These are phyloP conservation scores for Amblyornis subalaris DNA, from an alignment of 2,113 vertebrate species.

Conservation along the genomic window DNA sequence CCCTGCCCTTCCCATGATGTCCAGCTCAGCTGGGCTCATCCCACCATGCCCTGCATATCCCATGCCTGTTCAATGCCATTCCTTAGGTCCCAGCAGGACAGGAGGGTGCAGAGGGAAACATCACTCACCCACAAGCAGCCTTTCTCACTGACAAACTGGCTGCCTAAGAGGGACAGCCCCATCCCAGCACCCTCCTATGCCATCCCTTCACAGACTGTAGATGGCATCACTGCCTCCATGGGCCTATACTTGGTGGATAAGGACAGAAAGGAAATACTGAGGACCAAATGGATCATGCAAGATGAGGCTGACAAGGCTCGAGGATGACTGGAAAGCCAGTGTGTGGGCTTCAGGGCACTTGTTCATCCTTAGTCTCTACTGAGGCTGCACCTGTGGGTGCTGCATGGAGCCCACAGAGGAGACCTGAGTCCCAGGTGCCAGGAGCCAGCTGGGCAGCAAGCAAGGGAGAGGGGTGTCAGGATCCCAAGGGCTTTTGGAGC, in stretches of 20 bases:
- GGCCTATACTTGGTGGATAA: neutral
- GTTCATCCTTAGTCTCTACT: too few relatives aligned
- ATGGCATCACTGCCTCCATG: fast-evolving
- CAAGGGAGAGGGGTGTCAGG: fast-evolving
- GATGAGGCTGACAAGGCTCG: fast-evolving
- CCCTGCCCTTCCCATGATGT: too few relatives aligned
- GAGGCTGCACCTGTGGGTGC: neutral
- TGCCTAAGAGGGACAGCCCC: neutral
- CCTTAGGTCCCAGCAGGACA: neutral
- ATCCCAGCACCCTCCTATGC: neutral
- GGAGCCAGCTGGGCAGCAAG: neutral
- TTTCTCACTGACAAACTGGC: neutral
- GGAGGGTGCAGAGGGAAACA: neutral
- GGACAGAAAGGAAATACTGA: neutral
- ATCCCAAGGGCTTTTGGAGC: neutral
- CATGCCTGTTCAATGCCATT: fast-evolving
- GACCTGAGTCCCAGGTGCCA: neutral
- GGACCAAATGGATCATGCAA: neutral
- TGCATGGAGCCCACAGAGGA: fast-evolving
- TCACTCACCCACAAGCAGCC: neutral
- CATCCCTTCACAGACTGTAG: neutral
- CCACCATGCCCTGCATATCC: fast-evolving
- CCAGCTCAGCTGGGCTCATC: neutral
- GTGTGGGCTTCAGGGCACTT: neutral
- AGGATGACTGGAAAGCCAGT: neutral